Percentiles rank a stretch among this genome's conserved stretches.
phyloP scores from a whole-genome alignment of 2,888 invertebrate species.

The Hartigia nigra region DNA sequence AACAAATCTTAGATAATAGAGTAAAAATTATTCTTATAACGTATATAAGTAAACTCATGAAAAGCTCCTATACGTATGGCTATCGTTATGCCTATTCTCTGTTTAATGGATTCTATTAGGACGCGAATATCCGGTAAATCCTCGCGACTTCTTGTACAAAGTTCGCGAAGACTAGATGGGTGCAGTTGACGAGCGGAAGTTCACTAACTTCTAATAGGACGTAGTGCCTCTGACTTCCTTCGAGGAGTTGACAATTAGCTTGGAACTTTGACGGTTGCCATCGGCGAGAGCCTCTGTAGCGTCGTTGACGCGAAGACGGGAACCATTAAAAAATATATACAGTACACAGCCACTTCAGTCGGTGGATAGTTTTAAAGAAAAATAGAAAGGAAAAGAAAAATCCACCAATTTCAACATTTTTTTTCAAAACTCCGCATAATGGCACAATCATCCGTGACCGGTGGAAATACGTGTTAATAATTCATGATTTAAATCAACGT shows the following conservation, averaged over 20 bases:
- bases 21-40: neutral
- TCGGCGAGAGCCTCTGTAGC: neutral
- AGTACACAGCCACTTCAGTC: neutral
- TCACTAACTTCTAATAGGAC: neutral
- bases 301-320: neutral
- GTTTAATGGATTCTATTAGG: neutral
- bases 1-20: neutral
- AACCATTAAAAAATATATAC: neutral
- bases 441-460: neutral
- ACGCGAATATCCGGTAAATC: neutral
- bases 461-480: constrained; percentile 31
- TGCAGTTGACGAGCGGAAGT: neutral
- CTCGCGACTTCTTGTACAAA: neutral
- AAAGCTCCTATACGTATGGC: neutral
- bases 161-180: neutral
- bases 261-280: neutral
- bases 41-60: neutral
- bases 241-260: neutral
- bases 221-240: neutral
- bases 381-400: neutral
- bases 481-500: constrained; percentile 40
- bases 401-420: neutral
- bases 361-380: neutral
- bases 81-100: neutral
- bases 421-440: neutral